Conservation (phyloP, 2,888 invertebrate genomes). For the Ferrisia virgata region DNA sequence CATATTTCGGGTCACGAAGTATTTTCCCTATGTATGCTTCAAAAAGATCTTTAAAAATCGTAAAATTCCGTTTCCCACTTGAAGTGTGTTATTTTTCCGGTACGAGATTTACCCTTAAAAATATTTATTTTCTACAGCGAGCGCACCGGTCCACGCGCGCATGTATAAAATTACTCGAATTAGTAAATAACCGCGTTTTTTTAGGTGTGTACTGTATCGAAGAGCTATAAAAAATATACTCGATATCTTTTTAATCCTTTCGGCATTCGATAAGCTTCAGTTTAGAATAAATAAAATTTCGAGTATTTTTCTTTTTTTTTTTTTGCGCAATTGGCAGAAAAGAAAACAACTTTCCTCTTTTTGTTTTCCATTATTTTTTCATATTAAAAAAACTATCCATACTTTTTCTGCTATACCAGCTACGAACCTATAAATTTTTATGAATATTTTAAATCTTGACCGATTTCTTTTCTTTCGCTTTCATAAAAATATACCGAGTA, state of each 20-base stretch:
- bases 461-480: neutral
- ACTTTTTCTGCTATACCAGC: neutral
- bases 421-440: neutral
- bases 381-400: neutral
- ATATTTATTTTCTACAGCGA: neutral
- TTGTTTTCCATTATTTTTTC: neutral
- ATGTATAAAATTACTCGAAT: neutral
- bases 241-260: neutral
- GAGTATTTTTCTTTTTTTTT: no score
- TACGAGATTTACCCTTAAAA: neutral
- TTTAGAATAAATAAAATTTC: neutral
- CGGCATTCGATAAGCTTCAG: neutral
- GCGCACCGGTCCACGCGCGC: neutral
- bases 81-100: neutral
- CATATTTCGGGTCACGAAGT: constrained; percentile 29
- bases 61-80: neutral
- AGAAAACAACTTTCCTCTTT: neutral
- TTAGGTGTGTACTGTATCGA: neutral
- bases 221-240: neutral
- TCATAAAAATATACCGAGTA: neutral
- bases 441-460: neutral
- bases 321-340: neutral
- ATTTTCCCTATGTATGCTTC: constrained; percentile 3
- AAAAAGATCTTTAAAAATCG: constrained; percentile 27
- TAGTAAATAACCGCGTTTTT: neutral